Evolutionary conservation across 2,888 invertebrate species (phyloP).

Genomic region (Drosophila niveifrons): DNA sequence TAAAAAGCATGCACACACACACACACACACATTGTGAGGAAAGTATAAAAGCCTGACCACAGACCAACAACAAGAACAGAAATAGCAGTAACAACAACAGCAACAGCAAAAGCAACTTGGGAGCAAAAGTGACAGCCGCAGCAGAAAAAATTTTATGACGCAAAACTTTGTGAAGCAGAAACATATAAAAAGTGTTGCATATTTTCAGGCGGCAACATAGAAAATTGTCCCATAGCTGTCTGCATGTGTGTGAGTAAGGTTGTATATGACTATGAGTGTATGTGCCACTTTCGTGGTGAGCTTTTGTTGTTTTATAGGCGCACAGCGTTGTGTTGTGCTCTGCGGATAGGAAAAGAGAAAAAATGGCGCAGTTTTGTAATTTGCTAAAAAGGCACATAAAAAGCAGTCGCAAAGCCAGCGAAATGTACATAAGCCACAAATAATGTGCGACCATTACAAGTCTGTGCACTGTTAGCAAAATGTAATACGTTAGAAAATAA

Average conservation of each 20-base stretch:
- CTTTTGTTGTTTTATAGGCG: conserved; percentile 68
- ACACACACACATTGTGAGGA: conserved; percentile 24
- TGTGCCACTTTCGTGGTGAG: conserved; percentile 49
- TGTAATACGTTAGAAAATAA: not conserved
- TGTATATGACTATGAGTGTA: conserved; percentile 21
- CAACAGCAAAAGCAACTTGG: conserved; percentile 19
- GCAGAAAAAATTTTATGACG: conserved; percentile 75
- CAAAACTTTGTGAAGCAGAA: conserved; percentile 77
- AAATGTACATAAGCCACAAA: conserved; percentile 45
- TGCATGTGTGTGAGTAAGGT: conserved; percentile 25
- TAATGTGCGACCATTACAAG: conserved; percentile 20
- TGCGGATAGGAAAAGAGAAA: conserved; percentile 39
- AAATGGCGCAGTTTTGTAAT: conserved; percentile 77
- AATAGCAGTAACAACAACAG: conserved; percentile 30
- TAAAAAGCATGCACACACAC: conserved; percentile 70
- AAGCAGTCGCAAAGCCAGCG: conserved; percentile 57
- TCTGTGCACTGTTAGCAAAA: conserved; percentile 30
- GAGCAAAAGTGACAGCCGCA: conserved; percentile 67
- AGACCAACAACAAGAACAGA: conserved; percentile 37
- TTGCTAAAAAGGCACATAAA: conserved; percentile 78
- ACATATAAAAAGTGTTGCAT: conserved; percentile 79
- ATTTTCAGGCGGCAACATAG: conserved; percentile 62
- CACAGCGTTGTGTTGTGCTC: conserved; percentile 40
- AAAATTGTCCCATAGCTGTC: conserved; percentile 43
- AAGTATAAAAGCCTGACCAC: conserved; percentile 67